Conservation (phyloP, 2,888 invertebrate species). For the Himalopsyche japonica region DNA sequence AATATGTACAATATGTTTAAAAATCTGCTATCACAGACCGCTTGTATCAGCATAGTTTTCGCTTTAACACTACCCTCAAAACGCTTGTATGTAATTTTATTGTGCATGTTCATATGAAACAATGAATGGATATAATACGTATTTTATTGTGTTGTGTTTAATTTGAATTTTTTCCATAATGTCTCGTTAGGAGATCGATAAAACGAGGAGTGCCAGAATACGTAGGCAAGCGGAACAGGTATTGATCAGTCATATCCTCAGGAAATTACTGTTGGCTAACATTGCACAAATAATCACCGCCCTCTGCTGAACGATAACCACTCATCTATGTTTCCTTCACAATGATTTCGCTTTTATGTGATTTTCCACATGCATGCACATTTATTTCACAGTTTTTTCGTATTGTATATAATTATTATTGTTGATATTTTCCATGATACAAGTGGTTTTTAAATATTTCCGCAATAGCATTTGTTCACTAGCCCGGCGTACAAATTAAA, state of each 20-base stretch:
- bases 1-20: too few species aligned
- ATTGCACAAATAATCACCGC: neutral
- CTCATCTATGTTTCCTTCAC: neutral
- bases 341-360: neutral
- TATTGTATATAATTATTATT: neutral
- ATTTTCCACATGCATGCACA: neutral
- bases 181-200: neutral
- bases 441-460: neutral
- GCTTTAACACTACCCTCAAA: neutral
- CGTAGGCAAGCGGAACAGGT: slow-evolving; percentile 36
- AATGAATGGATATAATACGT: too few species aligned
- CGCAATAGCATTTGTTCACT: too few species aligned
- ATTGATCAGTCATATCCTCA: slow-evolving; percentile 29
- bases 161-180: neutral
- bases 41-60: too few species aligned
- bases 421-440: neutral
- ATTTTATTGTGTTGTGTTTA: too few species aligned
- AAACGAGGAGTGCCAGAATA: slow-evolving; percentile 8
- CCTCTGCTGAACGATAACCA: neutral
- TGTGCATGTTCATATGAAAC: neutral
- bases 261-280: neutral
- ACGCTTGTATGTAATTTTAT: neutral
- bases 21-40: too few species aligned
- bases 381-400: neutral
- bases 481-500: too few species aligned